Percentiles rank a stretch among this genome's conserved stretches.
phyloP scores from a whole-genome alignment of 1,140 invertebrate species.

The Lerema accius region DNA sequence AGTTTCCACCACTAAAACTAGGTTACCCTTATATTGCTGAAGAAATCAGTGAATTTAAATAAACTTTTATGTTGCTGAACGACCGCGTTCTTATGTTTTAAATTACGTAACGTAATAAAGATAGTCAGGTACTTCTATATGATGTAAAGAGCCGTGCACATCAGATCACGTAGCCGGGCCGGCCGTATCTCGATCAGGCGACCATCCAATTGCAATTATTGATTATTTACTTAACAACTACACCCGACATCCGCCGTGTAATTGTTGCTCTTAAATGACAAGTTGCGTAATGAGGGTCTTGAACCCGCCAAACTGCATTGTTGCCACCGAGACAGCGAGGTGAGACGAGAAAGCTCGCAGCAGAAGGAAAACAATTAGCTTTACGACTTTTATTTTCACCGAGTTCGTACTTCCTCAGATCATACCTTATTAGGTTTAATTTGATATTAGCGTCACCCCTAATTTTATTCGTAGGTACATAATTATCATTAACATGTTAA shows the following conservation, averaged over 20 bases:
- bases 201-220: slow-evolving; percentile 34
- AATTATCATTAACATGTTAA: too few relatives aligned
- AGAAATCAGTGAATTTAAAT: too few relatives aligned
- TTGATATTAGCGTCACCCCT: too few relatives aligned
- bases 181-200: slow-evolving; percentile 12
- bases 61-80: too few relatives aligned
- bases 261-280: slow-evolving; percentile 45
- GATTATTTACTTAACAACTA: slow-evolving; percentile 43
- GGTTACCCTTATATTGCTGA: too few relatives aligned
- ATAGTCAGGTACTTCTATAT: too few relatives aligned
- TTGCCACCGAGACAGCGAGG: slow-evolving; percentile 15
- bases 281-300: slow-evolving; percentile 49
- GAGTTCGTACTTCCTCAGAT: too few relatives aligned
- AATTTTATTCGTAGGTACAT: too few relatives aligned
- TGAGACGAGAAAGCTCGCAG: background rate
- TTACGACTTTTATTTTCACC: slow-evolving; percentile 22
- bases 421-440: too few relatives aligned
- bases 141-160: background rate
- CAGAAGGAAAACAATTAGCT: slow-evolving; percentile 2
- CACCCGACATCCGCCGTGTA: slow-evolving; percentile 44
- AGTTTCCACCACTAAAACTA: too few relatives aligned
- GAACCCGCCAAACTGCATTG: slow-evolving; percentile 44
- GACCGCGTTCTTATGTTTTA: too few relatives aligned
- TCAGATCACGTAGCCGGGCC: slow-evolving; percentile 3
- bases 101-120: too few relatives aligned